These are phyloP conservation scores for Cardiocondyla obscurior DNA, from an alignment of 1,140 invertebrate species.

Conservation along the genomic window DNA sequence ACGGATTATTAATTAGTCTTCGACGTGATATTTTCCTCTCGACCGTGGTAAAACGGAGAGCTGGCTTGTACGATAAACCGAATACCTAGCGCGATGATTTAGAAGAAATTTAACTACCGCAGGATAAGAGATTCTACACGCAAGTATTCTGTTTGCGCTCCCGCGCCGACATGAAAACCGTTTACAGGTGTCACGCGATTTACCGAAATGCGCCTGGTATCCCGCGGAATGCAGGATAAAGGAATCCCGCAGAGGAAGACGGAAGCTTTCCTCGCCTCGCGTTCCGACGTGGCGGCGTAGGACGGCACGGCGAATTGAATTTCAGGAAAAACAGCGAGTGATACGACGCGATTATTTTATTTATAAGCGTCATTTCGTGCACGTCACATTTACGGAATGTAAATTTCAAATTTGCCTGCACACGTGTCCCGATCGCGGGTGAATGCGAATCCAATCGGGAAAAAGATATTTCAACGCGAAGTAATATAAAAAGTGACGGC, in stretches of 20 bases:
- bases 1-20: not conserved
- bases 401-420: not conserved
- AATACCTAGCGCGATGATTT: not conserved
- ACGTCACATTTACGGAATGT: not conserved
- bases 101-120: not conserved
- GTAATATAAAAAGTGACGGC: not conserved
- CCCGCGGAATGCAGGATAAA: not conserved
- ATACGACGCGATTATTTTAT: slow-evolving; percentile 17
- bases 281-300: not conserved
- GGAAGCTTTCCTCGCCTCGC: not conserved
- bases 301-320: not conserved
- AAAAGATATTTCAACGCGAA: not conserved
- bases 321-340: not conserved
- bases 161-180: not conserved
- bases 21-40: not conserved
- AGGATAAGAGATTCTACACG: not conserved
- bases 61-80: not conserved
- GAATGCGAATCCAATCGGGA: not conserved
- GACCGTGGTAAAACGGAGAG: not conserved
- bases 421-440: not conserved
- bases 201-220: slow-evolving; percentile 8
- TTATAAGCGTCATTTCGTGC: slow-evolving; percentile 19
- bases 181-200: slow-evolving; percentile 12
- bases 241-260: not conserved
- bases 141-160: not conserved